phyloP scores from a whole-genome alignment of 2,113 vertebrate genomes.

The Varanus komodoensis region DNA sequence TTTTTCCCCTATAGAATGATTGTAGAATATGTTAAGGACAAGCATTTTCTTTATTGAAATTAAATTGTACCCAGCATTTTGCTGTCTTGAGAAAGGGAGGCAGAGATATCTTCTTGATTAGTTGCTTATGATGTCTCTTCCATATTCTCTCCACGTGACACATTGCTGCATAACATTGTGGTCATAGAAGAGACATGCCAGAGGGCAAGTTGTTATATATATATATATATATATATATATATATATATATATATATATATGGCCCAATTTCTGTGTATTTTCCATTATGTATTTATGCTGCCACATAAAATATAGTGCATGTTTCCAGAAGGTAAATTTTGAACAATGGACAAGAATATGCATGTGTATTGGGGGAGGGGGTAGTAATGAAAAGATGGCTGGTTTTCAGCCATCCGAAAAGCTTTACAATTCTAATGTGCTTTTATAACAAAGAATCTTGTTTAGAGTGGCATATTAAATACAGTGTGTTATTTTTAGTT shows the following conservation, averaged over 20 bases:
- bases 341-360: constrained; percentile 51
- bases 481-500: constrained; percentile 66
- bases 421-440: constrained; percentile 57
- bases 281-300: constrained; percentile 68
- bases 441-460: constrained; percentile 64
- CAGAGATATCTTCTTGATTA: neutral
- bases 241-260: constrained; percentile 52
- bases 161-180: constrained; percentile 32
- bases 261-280: constrained; percentile 68
- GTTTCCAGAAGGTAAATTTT: constrained; percentile 66
- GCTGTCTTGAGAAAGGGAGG: constrained; percentile 14
- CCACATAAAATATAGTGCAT: constrained; percentile 65
- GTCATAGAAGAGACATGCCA: constrained; percentile 53
- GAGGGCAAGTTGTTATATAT: constrained; percentile 65
- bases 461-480: constrained; percentile 83
- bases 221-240: constrained; percentile 31
- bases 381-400: constrained; percentile 35
- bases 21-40: neutral
- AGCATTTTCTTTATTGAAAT: neutral
- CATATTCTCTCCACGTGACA: neutral
- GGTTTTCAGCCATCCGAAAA: constrained; percentile 71
- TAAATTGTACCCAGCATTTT: constrained; percentile 6
- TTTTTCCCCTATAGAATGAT: neutral
- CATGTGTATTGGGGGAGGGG: neutral
- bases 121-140: constrained; percentile 13